Evolutionary conservation across 2,888 invertebrate species (phyloP).

Genomic region (Amphipoea oculea): DNA sequence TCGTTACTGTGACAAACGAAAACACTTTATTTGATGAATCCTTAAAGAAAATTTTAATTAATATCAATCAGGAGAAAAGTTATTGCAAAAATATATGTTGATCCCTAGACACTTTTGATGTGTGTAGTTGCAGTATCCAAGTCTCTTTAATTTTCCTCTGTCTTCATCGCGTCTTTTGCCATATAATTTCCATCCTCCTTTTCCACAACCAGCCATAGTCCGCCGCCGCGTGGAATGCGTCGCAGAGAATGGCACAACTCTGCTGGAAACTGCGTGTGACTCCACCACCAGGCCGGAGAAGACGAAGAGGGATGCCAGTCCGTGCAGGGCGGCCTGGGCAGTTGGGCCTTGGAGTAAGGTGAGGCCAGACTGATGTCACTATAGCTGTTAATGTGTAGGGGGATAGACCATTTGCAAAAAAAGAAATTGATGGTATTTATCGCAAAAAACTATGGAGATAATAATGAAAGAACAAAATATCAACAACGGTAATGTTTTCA

Average conservation of each 20-base stretch:
- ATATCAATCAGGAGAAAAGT: no score
- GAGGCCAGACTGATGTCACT: constrained; percentile 57
- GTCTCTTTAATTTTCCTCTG: not conserved
- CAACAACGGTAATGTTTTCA: no score
- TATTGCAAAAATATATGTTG: no score
- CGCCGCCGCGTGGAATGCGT: constrained; percentile 86
- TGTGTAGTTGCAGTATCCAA: not conserved
- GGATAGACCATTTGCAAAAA: not conserved
- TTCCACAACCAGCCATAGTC: constrained; percentile 75
- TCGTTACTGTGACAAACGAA: no score
- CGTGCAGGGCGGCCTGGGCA: constrained; percentile 97
- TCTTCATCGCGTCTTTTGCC: not conserved
- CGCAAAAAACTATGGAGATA: not conserved
- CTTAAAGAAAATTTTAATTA: no score
- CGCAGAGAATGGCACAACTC: constrained; percentile 83
- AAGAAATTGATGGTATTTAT: no score
- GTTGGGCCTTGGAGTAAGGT: constrained; percentile 98
- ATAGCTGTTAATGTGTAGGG: not conserved
- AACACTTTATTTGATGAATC: no score
- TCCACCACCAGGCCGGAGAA: constrained; percentile 93
- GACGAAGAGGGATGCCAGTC: constrained; percentile 95
- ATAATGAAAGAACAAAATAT: no score
- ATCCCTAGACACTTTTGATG: no score
- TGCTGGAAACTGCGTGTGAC: constrained; percentile 91
- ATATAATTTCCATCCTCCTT: not conserved